phyloP scores from a whole-genome alignment of 2,888 invertebrate species.

The Cataglyphis cursor region DNA sequence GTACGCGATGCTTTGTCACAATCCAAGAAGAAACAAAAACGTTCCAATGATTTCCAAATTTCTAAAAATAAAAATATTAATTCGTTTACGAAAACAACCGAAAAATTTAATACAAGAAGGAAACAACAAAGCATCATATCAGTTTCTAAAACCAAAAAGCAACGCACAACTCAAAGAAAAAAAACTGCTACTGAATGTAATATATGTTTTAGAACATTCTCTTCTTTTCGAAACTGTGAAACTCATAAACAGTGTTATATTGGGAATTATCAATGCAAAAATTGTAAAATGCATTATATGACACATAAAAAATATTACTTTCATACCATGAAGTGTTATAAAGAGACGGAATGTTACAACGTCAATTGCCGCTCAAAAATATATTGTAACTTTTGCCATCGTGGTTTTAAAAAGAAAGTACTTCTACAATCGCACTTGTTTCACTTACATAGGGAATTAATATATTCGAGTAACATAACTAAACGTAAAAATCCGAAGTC shows the following conservation, averaged over 20 bases:
- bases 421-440: constrained; percentile 67
- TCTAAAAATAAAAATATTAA: not conserved
- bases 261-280: not conserved
- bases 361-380: no score
- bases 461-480: not conserved
- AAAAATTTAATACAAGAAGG: not conserved
- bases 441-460: constrained; percentile 54
- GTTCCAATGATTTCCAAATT: constrained; percentile 1
- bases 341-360: not conserved
- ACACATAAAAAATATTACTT: not conserved
- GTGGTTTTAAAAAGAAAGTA: not conserved
- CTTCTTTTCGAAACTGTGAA: not conserved
- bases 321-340: not conserved
- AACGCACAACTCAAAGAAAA: not conserved
- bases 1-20: not conserved
- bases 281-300: not conserved
- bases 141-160: no score
- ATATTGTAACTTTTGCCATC: constrained; percentile 61
- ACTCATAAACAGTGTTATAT: constrained; percentile 5
- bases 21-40: constrained; percentile 1
- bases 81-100: not conserved
- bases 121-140: not conserved
- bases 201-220: constrained; percentile 31
- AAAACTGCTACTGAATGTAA: not conserved
- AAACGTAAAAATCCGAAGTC: not conserved